phyloP scores from a whole-genome alignment of 2,113 vertebrate genomes.

The Neoarius graeffei region DNA sequence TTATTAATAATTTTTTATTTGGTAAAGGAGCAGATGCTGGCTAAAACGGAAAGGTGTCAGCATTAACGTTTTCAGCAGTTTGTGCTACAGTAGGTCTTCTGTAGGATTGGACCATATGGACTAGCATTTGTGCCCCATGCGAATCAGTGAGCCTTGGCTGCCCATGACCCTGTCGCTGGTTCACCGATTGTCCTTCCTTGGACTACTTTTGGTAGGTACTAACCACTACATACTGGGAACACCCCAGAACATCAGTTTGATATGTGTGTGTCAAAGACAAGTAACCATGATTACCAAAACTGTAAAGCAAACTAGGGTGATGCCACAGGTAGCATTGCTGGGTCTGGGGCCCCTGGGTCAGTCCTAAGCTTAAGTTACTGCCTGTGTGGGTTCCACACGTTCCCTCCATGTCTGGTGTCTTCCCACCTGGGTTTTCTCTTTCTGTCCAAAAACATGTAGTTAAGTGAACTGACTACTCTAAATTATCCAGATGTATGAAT shows the following conservation, averaged over 20 bases:
- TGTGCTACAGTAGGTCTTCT: too few species aligned
- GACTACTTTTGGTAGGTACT: too few species aligned
- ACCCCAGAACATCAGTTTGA: neutral
- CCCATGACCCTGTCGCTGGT: too few species aligned
- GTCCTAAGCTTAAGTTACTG: neutral
- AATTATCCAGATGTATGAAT: neutral
- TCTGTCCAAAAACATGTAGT: neutral
- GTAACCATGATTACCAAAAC: neutral
- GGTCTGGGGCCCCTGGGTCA: neutral
- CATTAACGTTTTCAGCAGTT: too few species aligned
- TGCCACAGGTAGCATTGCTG: neutral
- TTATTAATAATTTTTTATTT: too few species aligned
- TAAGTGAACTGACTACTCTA: neutral
- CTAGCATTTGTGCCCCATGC: too few species aligned
- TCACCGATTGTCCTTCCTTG: too few species aligned
- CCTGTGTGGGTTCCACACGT: neutral
- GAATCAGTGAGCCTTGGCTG: too few species aligned
- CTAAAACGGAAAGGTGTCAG: too few species aligned
- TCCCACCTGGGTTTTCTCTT: neutral
- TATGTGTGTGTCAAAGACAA: neutral
- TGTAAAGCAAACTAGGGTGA: neutral
- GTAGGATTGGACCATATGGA: too few species aligned
- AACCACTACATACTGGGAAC: too few species aligned
- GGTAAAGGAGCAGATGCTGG: too few species aligned
- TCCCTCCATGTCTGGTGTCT: neutral